These are phyloP conservation scores for Alentia gelatinosa DNA, from an alignment of 2,888 invertebrate genomes.

Conservation along the genomic window DNA sequence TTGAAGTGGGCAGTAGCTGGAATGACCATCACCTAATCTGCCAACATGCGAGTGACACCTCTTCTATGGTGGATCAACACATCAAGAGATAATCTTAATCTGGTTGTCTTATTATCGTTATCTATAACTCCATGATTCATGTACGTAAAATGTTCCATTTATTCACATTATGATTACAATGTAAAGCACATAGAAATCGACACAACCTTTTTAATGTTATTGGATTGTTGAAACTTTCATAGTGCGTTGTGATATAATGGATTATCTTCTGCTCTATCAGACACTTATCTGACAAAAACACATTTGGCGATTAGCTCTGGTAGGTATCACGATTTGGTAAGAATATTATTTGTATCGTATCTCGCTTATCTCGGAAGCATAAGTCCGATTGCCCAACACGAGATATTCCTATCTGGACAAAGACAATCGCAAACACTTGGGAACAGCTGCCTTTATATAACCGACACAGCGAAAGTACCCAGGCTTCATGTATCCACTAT, in stretches of 20 bases:
- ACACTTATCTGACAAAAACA: neutral
- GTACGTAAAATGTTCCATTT: no score
- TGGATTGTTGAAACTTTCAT: neutral
- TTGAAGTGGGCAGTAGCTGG: neutral
- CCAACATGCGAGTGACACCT: neutral
- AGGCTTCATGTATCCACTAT: neutral
- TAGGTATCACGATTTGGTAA: neutral
- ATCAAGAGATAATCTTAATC: neutral
- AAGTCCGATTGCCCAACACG: neutral
- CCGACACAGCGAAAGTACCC: neutral
- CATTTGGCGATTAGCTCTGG: neutral
- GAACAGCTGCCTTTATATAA: neutral
- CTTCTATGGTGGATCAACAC: slow-evolving; percentile 8
- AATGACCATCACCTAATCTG: neutral
- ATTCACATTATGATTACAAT: no score
- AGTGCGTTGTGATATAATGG: neutral
- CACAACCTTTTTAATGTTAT: neutral
- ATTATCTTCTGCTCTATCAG: neutral
- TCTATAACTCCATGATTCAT: no score
- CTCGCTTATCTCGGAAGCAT: neutral
- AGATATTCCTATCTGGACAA: neutral
- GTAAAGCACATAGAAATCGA: no score
- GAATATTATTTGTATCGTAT: slow-evolving; percentile 2
- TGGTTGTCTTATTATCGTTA: no score
- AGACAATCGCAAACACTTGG: neutral